Conservation (phyloP, 2,888 invertebrate species). For the Calliphora vomitoria region DNA sequence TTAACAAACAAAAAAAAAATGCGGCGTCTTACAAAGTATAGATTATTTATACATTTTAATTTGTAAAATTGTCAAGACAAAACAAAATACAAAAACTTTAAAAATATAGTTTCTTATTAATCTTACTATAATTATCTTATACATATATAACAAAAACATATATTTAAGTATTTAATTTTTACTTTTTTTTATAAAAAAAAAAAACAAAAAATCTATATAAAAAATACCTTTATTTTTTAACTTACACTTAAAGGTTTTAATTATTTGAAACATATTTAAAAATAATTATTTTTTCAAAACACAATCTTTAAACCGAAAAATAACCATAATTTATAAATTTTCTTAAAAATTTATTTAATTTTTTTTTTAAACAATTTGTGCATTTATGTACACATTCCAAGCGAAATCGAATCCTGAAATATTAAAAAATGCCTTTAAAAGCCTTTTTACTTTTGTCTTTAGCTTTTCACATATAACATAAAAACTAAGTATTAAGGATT, state of each 20-base stretch:
- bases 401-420: constrained; percentile 29
- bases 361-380: constrained; percentile 29
- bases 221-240: constrained; percentile 50
- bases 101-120: constrained; percentile 61
- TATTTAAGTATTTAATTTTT: constrained; percentile 69
- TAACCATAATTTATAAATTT: constrained; percentile 5
- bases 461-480: background rate
- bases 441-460: background rate
- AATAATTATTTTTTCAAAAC: constrained; percentile 26
- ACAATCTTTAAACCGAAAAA: constrained; percentile 50
- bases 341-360: background rate
- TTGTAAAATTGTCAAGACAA: constrained; percentile 62
- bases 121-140: constrained; percentile 64
- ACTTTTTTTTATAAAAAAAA: constrained; percentile 49
- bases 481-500: constrained; percentile 21
- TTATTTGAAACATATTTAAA: constrained; percentile 33
- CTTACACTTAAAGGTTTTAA: constrained; percentile 45
- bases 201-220: constrained; percentile 17
- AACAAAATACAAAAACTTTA: constrained; percentile 38
- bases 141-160: constrained; percentile 38
- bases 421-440: background rate
- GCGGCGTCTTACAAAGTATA: constrained; percentile 46
- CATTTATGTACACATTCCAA: constrained; percentile 64
- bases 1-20: constrained; percentile 29
- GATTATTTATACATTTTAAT: constrained; percentile 42